Evolutionary conservation across 2,797 vertebrate species (phyloP).

Genomic region (Enteromius paludinosus): DNA sequence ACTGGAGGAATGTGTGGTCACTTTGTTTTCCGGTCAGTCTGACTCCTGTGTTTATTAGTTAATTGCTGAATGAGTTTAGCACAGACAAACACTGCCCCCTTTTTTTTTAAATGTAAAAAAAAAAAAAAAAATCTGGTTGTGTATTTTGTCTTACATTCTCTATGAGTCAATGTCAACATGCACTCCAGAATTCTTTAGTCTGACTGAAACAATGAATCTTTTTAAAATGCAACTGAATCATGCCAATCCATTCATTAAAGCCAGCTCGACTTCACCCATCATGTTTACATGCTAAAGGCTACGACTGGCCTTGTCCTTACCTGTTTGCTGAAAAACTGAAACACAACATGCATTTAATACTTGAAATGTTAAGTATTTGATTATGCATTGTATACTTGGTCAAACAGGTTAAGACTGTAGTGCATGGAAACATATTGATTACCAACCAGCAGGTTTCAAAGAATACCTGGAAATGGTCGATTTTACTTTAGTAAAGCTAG

Average conservation of each 20-base stretch:
- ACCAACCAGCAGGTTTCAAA: background rate
- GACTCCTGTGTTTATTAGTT: background rate
- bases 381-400: background rate
- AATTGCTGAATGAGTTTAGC: background rate
- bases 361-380: background rate
- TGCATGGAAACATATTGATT: conserved; percentile 1
- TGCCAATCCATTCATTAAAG: background rate
- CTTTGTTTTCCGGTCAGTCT: background rate
- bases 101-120: background rate
- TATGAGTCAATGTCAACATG: background rate
- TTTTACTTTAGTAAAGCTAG: background rate
- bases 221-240: background rate
- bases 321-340: background rate
- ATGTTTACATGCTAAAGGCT: background rate
- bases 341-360: background rate
- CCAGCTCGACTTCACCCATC: background rate
- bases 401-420: background rate
- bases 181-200: background rate
- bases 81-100: background rate
- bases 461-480: background rate
- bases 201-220: background rate
- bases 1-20: background rate
- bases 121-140: background rate
- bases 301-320: background rate
- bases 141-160: background rate